A percentile compares a stretch with the other conserved stretches of the same genome.
Conservation (phyloP, 2,888 invertebrate species). For the Metalampra italica region DNA sequence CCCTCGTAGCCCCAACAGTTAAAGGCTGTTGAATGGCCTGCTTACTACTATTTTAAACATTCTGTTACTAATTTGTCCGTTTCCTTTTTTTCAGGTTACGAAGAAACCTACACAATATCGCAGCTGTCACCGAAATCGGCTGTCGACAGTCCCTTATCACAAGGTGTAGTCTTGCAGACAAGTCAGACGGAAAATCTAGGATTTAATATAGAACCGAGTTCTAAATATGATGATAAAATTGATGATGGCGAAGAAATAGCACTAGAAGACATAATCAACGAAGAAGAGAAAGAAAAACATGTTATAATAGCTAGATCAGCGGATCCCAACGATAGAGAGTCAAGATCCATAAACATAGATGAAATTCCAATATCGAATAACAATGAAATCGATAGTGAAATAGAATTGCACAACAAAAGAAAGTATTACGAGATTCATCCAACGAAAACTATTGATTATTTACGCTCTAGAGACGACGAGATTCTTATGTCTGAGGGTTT, state of each 20-base stretch:
- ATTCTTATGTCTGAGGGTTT: slow-evolving; percentile 57
- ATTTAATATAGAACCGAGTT: slow-evolving; percentile 64
- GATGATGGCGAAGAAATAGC: slow-evolving; percentile 20
- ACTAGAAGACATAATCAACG: slow-evolving; percentile 24
- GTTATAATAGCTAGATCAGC: slow-evolving; percentile 75
- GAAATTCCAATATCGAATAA: slow-evolving; percentile 73
- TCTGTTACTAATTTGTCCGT: background rate
- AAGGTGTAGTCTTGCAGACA: slow-evolving; percentile 48
- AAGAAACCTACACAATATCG: slow-evolving; percentile 79
- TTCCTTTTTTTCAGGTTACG: slow-evolving; percentile 64
- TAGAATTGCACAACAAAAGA: slow-evolving; percentile 70
- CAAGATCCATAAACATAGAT: slow-evolving; percentile 75
- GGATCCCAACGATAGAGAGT: slow-evolving; percentile 61
- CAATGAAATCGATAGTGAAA: slow-evolving; percentile 79
- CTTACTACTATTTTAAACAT: background rate
- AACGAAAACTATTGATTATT: slow-evolving; percentile 68
- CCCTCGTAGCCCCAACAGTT: too few species aligned
- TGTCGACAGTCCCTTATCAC: slow-evolving; percentile 30
- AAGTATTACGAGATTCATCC: slow-evolving; percentile 76
- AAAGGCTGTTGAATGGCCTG: too few species aligned
- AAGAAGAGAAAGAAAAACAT: slow-evolving; percentile 50
- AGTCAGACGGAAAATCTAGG: slow-evolving; percentile 49
- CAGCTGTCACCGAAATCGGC: slow-evolving; percentile 84
- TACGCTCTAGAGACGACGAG: slow-evolving; percentile 51
- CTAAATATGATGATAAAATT: slow-evolving; percentile 35